Evolutionary conservation across 1,140 invertebrate genomes (phyloP).

Genomic region (Rhizoglyphus robini): DNA sequence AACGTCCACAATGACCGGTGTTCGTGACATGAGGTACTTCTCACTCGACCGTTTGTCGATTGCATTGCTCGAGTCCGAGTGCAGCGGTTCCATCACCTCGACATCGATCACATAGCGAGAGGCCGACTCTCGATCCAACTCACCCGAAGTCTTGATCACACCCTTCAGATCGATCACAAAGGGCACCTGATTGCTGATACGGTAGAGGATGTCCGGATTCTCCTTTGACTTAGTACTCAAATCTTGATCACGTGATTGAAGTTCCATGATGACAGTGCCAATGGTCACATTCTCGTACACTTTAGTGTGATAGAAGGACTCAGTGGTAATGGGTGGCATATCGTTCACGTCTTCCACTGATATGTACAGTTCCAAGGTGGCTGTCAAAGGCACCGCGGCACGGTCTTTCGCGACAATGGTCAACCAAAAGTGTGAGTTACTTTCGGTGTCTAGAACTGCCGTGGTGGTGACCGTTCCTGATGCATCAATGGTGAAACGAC

Average conservation of each 20-base stretch:
- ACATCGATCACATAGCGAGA: constrained; percentile 36
- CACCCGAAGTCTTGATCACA: constrained; percentile 50
- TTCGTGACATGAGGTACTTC: neutral
- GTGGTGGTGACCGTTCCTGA: constrained; percentile 74
- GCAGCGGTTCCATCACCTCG: constrained; percentile 17
- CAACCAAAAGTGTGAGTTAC: constrained; percentile 73
- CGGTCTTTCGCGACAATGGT: constrained; percentile 80
- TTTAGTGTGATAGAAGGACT: constrained; percentile 66
- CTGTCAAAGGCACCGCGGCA: constrained; percentile 66
- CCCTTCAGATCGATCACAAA: constrained; percentile 37
- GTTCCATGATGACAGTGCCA: constrained; percentile 54
- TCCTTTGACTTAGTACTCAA: constrained; percentile 27
- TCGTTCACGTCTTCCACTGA: constrained; percentile 82
- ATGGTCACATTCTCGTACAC: constrained; percentile 66
- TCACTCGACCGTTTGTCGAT: no score
- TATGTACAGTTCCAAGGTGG: constrained; percentile 73
- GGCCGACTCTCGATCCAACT: constrained; percentile 60
- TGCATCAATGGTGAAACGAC: constrained; percentile 75
- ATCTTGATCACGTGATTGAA: constrained; percentile 52
- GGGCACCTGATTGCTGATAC: constrained; percentile 42
- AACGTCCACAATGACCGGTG: constrained; percentile 57
- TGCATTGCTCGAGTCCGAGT: neutral
- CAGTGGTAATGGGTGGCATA: constrained; percentile 69
- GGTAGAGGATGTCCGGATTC: constrained; percentile 67
- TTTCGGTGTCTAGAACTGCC: constrained; percentile 72